These are phyloP conservation scores for Ips typographus DNA, from an alignment of 1,140 invertebrate genomes.

Conservation along the genomic window DNA sequence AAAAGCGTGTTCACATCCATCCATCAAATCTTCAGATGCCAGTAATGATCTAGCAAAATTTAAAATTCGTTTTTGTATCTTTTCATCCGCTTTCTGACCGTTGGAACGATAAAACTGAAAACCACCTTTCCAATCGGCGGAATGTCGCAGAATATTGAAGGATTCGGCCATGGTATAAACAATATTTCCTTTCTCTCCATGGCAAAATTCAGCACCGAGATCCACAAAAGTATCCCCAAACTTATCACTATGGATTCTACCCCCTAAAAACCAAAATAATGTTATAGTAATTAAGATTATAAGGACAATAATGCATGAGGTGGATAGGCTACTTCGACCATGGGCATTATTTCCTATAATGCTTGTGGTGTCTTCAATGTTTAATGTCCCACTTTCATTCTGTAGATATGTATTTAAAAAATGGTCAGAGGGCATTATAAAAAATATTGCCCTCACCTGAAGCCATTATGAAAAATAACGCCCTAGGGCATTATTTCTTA, in stretches of 20 bases:
- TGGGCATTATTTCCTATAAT: too few relatives aligned
- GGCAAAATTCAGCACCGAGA: slow-evolving; percentile 76
- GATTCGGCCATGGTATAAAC: slow-evolving; percentile 66
- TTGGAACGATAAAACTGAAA: slow-evolving; percentile 26
- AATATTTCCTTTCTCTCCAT: slow-evolving; percentile 72
- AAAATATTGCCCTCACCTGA: too few relatives aligned
- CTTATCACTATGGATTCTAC: slow-evolving; percentile 62
- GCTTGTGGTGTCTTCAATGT: too few relatives aligned
- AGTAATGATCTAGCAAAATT: slow-evolving; percentile 18
- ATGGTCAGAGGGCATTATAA: too few relatives aligned
- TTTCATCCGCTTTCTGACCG: slow-evolving; percentile 22
- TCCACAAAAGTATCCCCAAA: slow-evolving; percentile 68
- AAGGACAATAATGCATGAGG: too few relatives aligned
- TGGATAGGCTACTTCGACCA: too few relatives aligned
- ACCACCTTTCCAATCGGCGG: slow-evolving; percentile 6
- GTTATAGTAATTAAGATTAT: too few relatives aligned
- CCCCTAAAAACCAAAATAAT: slow-evolving; percentile 51
- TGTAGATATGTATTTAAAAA: too few relatives aligned
- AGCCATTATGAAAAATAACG: too few relatives aligned
- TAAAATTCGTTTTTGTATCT: slow-evolving; percentile 8
- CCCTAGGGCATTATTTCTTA: too few relatives aligned
- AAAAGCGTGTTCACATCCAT: slow-evolving; percentile 20
- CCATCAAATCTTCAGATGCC: slow-evolving; percentile 3
- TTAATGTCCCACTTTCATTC: too few relatives aligned
- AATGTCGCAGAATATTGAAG: slow-evolving; percentile 55